phyloP scores from a whole-genome alignment of 1,140 invertebrate genomes.

The Drosophila pruinosa region DNA sequence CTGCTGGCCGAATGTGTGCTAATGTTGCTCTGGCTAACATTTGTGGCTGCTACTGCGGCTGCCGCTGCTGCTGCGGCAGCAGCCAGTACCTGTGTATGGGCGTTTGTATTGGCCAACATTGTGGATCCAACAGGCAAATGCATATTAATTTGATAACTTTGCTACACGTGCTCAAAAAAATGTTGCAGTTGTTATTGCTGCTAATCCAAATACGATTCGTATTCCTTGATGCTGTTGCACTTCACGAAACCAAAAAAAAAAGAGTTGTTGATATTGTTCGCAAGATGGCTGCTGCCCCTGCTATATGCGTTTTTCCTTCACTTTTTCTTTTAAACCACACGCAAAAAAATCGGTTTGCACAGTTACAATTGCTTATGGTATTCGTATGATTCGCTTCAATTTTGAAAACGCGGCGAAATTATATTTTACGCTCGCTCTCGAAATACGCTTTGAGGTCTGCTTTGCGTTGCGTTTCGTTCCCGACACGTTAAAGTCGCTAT shows the following conservation, averaged over 20 bases:
- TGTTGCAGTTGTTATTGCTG: neutral
- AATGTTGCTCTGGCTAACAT: slow-evolving; percentile 47
- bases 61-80: slow-evolving; percentile 64
- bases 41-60: slow-evolving; percentile 54
- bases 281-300: slow-evolving; percentile 33
- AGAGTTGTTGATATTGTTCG: neutral
- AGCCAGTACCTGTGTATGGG: slow-evolving; percentile 64
- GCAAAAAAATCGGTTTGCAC: slow-evolving; percentile 35
- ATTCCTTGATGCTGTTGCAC: slow-evolving; percentile 40
- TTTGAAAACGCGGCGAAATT: slow-evolving; percentile 26
- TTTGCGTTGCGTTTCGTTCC: slow-evolving; percentile 54
- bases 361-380: neutral
- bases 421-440: slow-evolving; percentile 8
- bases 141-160: slow-evolving; percentile 38
- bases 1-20: slow-evolving; percentile 74
- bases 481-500: slow-evolving; percentile 82
- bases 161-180: slow-evolving; percentile 42
- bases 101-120: slow-evolving; percentile 69
- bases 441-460: neutral
- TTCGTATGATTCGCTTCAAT: slow-evolving; percentile 1
- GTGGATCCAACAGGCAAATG: slow-evolving; percentile 79
- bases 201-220: slow-evolving; percentile 24
- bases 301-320: slow-evolving; percentile 1
- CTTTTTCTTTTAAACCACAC: slow-evolving; percentile 15
- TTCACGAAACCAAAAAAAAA: slow-evolving; percentile 22